phyloP scores from a whole-genome alignment of 2,113 vertebrate species.

The Carettochelys insculpta region DNA sequence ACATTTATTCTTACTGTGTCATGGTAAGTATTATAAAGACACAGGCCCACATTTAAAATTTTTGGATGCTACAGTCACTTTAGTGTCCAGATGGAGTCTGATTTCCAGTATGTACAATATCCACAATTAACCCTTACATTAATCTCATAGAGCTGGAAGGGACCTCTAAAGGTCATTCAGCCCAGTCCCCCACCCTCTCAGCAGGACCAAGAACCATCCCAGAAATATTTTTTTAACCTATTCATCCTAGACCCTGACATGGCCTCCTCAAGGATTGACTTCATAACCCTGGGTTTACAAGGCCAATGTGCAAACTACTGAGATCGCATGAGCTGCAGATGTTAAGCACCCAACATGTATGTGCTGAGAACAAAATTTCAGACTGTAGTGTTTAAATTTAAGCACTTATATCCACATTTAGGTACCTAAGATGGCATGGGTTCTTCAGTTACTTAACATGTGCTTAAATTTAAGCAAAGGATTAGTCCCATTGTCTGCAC shows the following conservation, averaged over 20 bases:
- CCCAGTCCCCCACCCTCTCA: too few species aligned
- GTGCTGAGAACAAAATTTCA: background rate
- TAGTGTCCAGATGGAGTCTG: background rate
- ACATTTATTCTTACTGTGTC: background rate
- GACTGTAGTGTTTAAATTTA: background rate
- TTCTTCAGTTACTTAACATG: background rate
- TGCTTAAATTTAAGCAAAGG: background rate
- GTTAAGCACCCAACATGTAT: background rate
- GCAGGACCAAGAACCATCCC: too few species aligned
- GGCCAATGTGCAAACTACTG: too few species aligned
- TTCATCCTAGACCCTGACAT: too few species aligned
- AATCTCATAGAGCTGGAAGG: too few species aligned
- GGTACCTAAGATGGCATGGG: background rate
- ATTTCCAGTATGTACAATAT: background rate
- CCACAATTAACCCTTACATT: background rate
- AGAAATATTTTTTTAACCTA: too few species aligned
- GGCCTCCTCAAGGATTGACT: too few species aligned
- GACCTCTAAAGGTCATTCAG: too few species aligned
- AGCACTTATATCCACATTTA: background rate
- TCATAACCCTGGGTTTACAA: too few species aligned
- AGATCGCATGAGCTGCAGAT: background rate
- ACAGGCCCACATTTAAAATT: background rate
- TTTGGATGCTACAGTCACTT: background rate
- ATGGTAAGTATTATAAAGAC: background rate
- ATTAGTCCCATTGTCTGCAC: fast-evolving